Evolutionary conservation across 1,140 invertebrate genomes (phyloP), one percentile per base, ranked within the genome.

Genomic region (fruit fly (Drosophila melanogaster)): DNA sequence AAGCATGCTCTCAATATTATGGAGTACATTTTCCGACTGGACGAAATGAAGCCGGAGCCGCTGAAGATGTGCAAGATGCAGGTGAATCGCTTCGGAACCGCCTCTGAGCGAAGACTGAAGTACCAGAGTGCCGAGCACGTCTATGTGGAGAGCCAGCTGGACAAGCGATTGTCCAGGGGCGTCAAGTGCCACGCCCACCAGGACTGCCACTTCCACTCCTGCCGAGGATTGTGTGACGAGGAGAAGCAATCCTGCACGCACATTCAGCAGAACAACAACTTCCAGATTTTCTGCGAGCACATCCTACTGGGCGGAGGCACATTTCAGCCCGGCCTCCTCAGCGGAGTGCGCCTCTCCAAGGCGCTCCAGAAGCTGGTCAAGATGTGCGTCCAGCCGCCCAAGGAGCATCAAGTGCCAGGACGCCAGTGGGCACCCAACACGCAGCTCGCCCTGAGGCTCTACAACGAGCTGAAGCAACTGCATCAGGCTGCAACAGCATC

Each of bases 41-140:
- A 92, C 33, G 83, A 87, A 59, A 87, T 92, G 75, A 92, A 91
- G 55, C 91, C 91, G 17, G 91, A 92, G 44, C 91, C 91, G 1
- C 17, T 92, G 10, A 83, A 86, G 24, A 92, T 92, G 79, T 92
- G 91, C 35, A 91, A 92, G 59, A 89, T 92, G 71, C 74, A 91
- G 37, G 81, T 90, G 35, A 85, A 85, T 56, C 71, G 79, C 35
- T 92, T 92, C 40, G 91, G 91, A 1, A 72, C 86, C 0, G 87
- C 89, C 0, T 62, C 79, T 0, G 91, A 92, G 37, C 54, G 73
- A 0, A 69, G 84, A 2, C 69, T 92, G 2, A 92, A 92, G 64
- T 92, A 91, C 50, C 75, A 89, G 44, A 91, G 74, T n/a, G 91
- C 91, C 14, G 79, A 91, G 62, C 84, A 87, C 22, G 66, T 91